Base-by-base conservation (phyloP, 2,888 invertebrate genomes). In the Allacma fusca region DNA sequence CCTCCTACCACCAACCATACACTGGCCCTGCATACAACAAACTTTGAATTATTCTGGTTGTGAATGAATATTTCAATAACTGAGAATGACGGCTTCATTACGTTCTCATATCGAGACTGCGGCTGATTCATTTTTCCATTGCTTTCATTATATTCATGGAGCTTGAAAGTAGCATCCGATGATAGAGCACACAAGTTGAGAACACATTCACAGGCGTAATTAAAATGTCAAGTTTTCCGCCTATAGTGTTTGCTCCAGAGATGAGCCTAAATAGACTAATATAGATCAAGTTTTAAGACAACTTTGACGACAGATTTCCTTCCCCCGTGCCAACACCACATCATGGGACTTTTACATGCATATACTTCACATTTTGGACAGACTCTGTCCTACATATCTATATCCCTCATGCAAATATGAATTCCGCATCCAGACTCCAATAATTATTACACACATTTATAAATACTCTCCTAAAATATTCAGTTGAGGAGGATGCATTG, bases 11-110 rank as follows among this genome's bases (percentile, higher is more conserved):
- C 59, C 5, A 59, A 59, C 5, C 59, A 21, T 59, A 12, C 5
- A 12, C n/a, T 59, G 19, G 59, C n/a, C n/a, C n/a, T n/a, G n/a
- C n/a, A n/a, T n/a, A n/a, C n/a, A n/a, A n/a, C 2, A 50, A 50
- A 50, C 9, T 50, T 50, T 50, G 50, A n/a, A 50, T 13, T 50
- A 29, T 65, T 23, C 44, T 70, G 40, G 43, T 16, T 44, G 19
- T 71, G 71, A 71, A 62, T 72, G 72, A 72, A 59, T 62, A 59
- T 72, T 29, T 71, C 68, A 50, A 44, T 44, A 70, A 19, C 72
- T 72, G 72, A 72, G 62, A 72, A 24, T 72, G 72, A 72, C 72
- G 72, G 72, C 72, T 72, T 72, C 72, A 72, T 72, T 62, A 59
- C 72, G n/a, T 13, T 72, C 62, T 40, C 34, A 21, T 13, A 34